Percentiles rank a stretch among this genome's conserved stretches.
phyloP scores from a whole-genome alignment of 2,888 invertebrate species.

The Scaptomyza caliginosa region DNA sequence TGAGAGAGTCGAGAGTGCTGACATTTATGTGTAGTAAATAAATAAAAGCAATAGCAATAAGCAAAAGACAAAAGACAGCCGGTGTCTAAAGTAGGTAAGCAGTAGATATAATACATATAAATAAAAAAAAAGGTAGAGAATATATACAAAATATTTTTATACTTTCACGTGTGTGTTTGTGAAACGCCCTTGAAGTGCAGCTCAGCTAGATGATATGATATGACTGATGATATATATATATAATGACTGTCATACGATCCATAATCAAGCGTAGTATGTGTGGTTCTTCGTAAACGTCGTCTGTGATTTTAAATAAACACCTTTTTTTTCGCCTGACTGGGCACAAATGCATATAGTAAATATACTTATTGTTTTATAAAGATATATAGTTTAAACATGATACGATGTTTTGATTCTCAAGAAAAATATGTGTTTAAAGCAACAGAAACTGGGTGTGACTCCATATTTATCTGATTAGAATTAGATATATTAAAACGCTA shows the following conservation, averaged over 20 bases:
- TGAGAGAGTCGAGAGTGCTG: neutral
- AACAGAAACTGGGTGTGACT: too few relatives aligned
- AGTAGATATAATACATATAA: slow-evolving; percentile 4
- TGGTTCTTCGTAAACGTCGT: neutral
- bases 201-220: too few relatives aligned
- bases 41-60: slow-evolving; percentile 78
- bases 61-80: slow-evolving; percentile 48
- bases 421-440: too few relatives aligned
- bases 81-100: slow-evolving; percentile 64
- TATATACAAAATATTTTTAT: neutral
- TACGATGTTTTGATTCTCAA: too few relatives aligned
- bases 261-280: neutral
- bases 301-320: slow-evolving; percentile 21
- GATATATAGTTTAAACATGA: too few relatives aligned
- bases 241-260: slow-evolving; percentile 43
- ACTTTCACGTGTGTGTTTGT: neutral
- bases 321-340: slow-evolving; percentile 8
- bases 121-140: too few relatives aligned
- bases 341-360: too few relatives aligned
- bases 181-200: slow-evolving; percentile 37
- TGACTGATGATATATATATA: slow-evolving; percentile 29
- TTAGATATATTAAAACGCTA: neutral
- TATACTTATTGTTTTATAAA: too few relatives aligned
- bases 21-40: slow-evolving; percentile 72
- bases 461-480: too few relatives aligned